Percentiles rank a stretch among this genome's conserved stretches.
phyloP scores from a whole-genome alignment of 2,888 invertebrate species.

The Phaedon cochleariae region DNA sequence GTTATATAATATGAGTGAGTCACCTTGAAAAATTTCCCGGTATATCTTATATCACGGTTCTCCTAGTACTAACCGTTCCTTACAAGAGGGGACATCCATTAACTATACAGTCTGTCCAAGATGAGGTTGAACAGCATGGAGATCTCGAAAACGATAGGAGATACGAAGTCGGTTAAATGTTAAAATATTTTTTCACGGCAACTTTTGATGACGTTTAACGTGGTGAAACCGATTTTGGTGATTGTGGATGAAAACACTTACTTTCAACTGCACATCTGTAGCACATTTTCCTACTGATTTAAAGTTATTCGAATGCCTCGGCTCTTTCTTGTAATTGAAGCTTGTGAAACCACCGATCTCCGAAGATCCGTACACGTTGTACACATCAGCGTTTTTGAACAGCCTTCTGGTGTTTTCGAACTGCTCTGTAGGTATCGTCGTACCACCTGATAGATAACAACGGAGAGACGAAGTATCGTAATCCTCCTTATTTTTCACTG shows the following conservation, averaged over 20 bases:
- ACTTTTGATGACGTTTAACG: too few relatives aligned
- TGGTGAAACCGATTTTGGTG: too few relatives aligned
- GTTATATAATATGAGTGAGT: too few relatives aligned
- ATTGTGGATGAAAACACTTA: constrained; percentile 18
- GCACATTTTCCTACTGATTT: constrained; percentile 31
- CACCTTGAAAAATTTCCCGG: too few relatives aligned
- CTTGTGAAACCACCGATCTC: constrained; percentile 52
- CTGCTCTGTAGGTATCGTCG: constrained; percentile 38
- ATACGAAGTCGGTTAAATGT: too few relatives aligned
- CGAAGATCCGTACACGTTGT: constrained; percentile 59
- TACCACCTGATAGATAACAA: constrained; percentile 43
- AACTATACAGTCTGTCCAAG: too few relatives aligned
- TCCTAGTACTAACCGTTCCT: too few relatives aligned
- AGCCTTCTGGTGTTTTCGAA: constrained; percentile 39
- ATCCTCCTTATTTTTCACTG: neutral
- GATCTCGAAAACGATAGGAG: too few relatives aligned
- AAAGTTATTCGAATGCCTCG: constrained; percentile 7
- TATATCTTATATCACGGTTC: too few relatives aligned
- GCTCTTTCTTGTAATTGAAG: constrained; percentile 25
- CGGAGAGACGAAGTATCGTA: neutral
- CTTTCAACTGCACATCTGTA: constrained; percentile 22
- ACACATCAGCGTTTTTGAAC: constrained; percentile 54
- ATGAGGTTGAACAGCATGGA: too few relatives aligned
- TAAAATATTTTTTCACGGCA: too few relatives aligned
- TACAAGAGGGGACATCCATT: too few relatives aligned